A percentile compares a stretch with the other conserved stretches of the same genome.
Conservation (phyloP, 2,797 vertebrate genomes). For the Limnodromus scolopaceus region DNA sequence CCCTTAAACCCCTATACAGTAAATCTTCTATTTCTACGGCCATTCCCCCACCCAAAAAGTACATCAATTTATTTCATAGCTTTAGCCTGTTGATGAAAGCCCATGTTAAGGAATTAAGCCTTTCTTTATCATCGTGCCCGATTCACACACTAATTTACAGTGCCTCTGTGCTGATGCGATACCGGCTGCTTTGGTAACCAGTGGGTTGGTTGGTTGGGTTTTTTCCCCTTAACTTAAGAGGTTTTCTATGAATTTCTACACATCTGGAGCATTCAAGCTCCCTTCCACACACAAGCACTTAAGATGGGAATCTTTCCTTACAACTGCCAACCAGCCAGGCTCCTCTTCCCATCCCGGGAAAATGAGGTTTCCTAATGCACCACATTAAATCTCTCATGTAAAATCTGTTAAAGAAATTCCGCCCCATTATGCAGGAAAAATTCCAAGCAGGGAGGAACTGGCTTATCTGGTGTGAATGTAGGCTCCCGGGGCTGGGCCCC, state of each 20-base stretch:
- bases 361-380: not conserved
- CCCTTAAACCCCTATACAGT: not conserved
- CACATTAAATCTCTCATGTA: not conserved
- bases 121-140: not conserved
- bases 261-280: not conserved
- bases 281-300: not conserved
- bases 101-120: not conserved
- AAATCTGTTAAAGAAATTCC: constrained; percentile 27
- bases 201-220: not conserved
- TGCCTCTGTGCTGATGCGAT: not conserved
- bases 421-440: not conserved
- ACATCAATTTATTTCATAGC: not conserved
- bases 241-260: not conserved
- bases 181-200: not conserved
- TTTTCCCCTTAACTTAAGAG: not conserved
- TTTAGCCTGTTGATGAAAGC: not conserved
- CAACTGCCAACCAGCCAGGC: not conserved
- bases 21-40: not conserved
- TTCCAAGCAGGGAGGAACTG: not conserved
- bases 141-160: not conserved
- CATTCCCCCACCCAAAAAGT: not conserved
- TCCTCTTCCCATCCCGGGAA: not conserved
- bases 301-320: not conserved
- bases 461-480: constrained; percentile 24
- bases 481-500: not conserved